Base-by-base conservation (phyloP, 2,113 vertebrate species). In the Marcusenius ussheri region DNA sequence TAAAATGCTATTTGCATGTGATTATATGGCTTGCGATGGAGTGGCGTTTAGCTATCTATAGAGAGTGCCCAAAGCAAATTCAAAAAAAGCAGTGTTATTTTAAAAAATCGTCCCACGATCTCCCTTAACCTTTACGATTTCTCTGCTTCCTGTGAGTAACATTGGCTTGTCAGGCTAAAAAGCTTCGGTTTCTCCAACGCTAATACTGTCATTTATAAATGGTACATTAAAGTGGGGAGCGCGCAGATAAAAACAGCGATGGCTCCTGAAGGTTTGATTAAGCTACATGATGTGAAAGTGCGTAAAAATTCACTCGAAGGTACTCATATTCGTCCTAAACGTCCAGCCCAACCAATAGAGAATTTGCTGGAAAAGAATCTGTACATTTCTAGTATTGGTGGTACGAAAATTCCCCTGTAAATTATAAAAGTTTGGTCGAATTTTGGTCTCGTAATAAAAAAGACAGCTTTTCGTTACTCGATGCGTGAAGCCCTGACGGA, bases 1-100 rank as follows among this genome's bases (percentile, higher is more conserved):
- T 96, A 96, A 97, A 97, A 96, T 39, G 70, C 58, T 56, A 83
- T 88, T 88, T 90, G 90, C 90, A 88, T 93, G 93, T 94, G 91
- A 93, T 85, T 87, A 89, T 95, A 95, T 95, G 94, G 94, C 94
- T 95, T 95, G 94, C 92, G 93, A 92, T 94, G 92, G 93, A 93
- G 92, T 89, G 89, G 90, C 74, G 15, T 19, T 42, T 39, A 80
- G 74, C 74, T 86, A 89, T 39, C 50, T 90, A 42, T 91, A 89
- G 80, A 92, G 90, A 91, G 77, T 91, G 91, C 92, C 92, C 91
- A 90, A 91, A 89, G 90, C 90, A 90, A 91, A 90, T 91, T 90
- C 84, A 85, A 89, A 70, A 83, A 83, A 92, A 89, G 91, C 50
- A 56, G 85, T 58, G 83, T 83, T 21, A 51, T 91, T 88, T 83